Evolutionary conservation across 2,797 vertebrate genomes (phyloP), one percentile per base, ranked within the genome.

Genomic region (Ptychobarbus kaznakovi): DNA sequence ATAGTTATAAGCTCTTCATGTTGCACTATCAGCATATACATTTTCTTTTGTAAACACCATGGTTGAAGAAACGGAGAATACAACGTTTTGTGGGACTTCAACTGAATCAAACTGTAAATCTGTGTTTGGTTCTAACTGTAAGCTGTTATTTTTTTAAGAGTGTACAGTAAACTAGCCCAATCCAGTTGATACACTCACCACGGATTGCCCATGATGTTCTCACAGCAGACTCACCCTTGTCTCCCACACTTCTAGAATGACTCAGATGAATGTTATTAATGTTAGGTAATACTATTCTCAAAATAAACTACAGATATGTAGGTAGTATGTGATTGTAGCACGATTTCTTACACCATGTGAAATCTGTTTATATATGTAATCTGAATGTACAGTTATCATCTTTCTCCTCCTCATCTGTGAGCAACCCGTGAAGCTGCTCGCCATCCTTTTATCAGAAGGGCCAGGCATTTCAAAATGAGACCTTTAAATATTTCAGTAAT

Each of bases 401-500:
- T 61, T 73, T 28, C 46, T 11, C 25, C 28, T 44, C 18, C 53
- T 78, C 65, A 20, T 51, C 18, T 49, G 16, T 22, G 38, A 78
- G 51, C 38, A 65, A 18, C 28, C 28, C 58, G 20, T 20, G 15
- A 63, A 78, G n/a, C 35, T 58, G 44, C 58, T 25, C 58, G 16
- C 72, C 72, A 80, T 65, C 58, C 7, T 35, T 28, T 46, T 81
- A 42, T 68, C 69, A 42, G 22, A 72, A 28, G 22, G 15, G 56
- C 73, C 56, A 28, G 44, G 28, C 77, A 15, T 85, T 63, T 85
- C 44, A 65, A 74, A 83, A 46, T n/a, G 69, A 81, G n/a, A 70
- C 81, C 69, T 46, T n/a, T 61, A 82, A 84, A 88, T 75, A 83
- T 85, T 82, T 80, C 44, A 82, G 69, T 89, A 72, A 81, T 79